phyloP scores from a whole-genome alignment of 2,888 invertebrate genomes.

The Hofmannophila pseudospretella region DNA sequence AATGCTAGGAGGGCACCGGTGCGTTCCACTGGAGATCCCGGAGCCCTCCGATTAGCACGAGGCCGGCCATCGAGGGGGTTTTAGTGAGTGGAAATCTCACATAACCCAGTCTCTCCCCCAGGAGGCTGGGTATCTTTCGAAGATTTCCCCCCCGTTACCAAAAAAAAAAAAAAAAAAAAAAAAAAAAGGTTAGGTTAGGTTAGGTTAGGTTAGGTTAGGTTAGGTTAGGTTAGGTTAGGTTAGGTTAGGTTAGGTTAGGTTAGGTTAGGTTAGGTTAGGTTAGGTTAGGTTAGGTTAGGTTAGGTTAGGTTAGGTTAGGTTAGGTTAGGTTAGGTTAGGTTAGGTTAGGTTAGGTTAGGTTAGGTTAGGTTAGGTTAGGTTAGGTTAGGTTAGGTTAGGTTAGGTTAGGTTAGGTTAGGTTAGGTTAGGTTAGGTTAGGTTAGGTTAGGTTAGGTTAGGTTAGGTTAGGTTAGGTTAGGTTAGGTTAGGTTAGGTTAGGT shows the following conservation, averaged over 20 bases:
- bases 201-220: conserved; percentile 12
- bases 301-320: conserved; percentile 16
- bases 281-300: conserved; percentile 17
- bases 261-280: conserved; percentile 17
- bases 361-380: conserved; percentile 14
- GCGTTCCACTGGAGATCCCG: too few species aligned
- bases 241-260: conserved; percentile 15
- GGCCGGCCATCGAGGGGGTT: too few species aligned
- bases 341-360: conserved; percentile 15
- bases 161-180: too few species aligned
- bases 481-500: conserved; percentile 18
- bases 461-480: conserved; percentile 18
- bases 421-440: conserved; percentile 17
- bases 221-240: conserved; percentile 15
- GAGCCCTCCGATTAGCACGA: too few species aligned
- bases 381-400: conserved; percentile 15
- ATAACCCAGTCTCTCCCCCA: too few species aligned
- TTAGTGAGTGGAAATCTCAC: too few species aligned
- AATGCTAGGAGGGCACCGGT: too few species aligned
- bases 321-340: conserved; percentile 16
- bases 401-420: conserved; percentile 15
- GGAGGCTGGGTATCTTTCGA: too few species aligned
- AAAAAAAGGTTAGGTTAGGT: conserved; percentile 9
- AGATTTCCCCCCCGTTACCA: too few species aligned
- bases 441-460: conserved; percentile 18